A percentile compares a stretch with the other conserved stretches of the same genome.
phyloP scores from a whole-genome alignment of 2,797 vertebrate genomes.

The Parauchenoglanis punctatus region DNA sequence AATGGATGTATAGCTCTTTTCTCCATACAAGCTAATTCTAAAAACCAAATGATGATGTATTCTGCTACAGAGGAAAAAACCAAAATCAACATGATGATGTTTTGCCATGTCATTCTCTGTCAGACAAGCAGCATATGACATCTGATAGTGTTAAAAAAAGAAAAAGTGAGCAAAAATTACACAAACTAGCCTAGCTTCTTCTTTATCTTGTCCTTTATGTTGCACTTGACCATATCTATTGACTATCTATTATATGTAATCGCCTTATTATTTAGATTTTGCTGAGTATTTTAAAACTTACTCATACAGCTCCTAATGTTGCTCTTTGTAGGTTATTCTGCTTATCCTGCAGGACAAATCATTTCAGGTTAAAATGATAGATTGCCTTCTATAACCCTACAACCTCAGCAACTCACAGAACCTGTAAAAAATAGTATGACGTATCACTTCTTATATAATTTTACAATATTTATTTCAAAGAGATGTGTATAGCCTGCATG shows the following conservation, averaged over 20 bases:
- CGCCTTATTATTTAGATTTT: slow-evolving; percentile 2
- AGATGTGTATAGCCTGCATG: too few species aligned
- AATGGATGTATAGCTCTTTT: not conserved
- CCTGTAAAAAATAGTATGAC: not conserved
- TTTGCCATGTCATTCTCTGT: not conserved
- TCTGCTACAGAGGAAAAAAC: not conserved
- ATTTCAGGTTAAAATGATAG: slow-evolving; percentile 6
- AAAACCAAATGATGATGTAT: not conserved
- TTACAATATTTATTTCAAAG: not conserved
- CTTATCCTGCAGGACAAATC: not conserved
- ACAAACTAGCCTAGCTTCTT: not conserved
- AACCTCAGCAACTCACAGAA: not conserved
- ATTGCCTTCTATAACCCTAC: not conserved
- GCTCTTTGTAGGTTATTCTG: not conserved
- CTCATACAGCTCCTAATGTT: not conserved
- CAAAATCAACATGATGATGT: not conserved
- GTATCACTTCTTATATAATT: not conserved
- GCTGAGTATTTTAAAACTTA: not conserved
- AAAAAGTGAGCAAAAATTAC: not conserved
- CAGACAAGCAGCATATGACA: not conserved
- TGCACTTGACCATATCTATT: not conserved
- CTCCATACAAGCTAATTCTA: not conserved
- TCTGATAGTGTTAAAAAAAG: not conserved
- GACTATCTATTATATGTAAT: not conserved
- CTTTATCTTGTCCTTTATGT: slow-evolving; percentile 11